Evolutionary conservation across 2,113 vertebrate species (phyloP).

Genomic region (Salvelinus sp.): DNA sequence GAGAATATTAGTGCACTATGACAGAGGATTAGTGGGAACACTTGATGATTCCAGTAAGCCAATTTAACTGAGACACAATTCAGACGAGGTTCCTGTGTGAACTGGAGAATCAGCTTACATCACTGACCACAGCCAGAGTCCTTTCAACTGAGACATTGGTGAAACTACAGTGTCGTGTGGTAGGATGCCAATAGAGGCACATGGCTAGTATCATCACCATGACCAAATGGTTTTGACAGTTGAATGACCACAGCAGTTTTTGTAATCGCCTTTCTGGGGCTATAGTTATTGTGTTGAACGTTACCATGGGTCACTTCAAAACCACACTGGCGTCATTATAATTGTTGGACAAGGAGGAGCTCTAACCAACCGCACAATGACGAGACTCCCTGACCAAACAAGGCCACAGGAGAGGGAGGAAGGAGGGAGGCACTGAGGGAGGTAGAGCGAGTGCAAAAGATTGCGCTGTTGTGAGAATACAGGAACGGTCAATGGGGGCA

Average conservation of each 20-base stretch:
- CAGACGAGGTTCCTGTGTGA: conserved; percentile 6
- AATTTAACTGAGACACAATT: conserved; percentile 24
- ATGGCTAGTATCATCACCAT: conserved; percentile 18
- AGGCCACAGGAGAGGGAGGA: background rate
- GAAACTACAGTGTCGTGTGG: conserved; percentile 9
- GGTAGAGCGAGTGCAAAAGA: background rate
- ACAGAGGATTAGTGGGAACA: conserved; percentile 31
- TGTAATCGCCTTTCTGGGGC: conserved; percentile 33
- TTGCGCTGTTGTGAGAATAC: background rate
- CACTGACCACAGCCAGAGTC: background rate
- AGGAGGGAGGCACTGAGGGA: background rate
- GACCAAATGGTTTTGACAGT: conserved; percentile 39
- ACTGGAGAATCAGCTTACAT: conserved; percentile 9
- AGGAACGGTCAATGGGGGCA: background rate
- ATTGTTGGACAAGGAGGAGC: background rate
- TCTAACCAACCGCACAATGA: background rate
- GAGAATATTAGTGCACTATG: conserved; percentile 25
- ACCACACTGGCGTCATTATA: conserved; percentile 1
- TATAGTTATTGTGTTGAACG: conserved; percentile 36
- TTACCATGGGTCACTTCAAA: conserved; percentile 35
- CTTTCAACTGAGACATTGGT: conserved; percentile 42
- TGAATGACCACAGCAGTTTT: conserved; percentile 16
- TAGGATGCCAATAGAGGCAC: conserved; percentile 49
- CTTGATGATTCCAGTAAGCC: conserved; percentile 15
- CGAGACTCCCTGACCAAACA: background rate